These are phyloP conservation scores for Bujurquina vittata DNA, from an alignment of 2,113 vertebrate species.

Conservation along the genomic window DNA sequence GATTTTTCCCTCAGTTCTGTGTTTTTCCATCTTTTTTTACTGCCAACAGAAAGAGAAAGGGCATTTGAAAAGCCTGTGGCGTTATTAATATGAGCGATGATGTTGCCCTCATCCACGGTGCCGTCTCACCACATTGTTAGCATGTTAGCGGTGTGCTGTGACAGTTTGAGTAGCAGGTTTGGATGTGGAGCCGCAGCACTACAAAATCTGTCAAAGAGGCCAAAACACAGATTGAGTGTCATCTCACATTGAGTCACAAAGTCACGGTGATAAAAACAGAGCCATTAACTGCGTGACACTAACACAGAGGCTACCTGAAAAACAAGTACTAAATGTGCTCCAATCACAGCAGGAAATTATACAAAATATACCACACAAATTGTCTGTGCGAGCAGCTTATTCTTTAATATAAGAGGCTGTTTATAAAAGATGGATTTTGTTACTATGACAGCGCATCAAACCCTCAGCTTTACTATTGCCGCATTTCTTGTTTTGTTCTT, in stretches of 20 bases:
- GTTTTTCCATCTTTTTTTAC: constrained; percentile 15
- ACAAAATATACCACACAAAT: background rate
- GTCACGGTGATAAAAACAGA: constrained; percentile 16
- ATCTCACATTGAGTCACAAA: constrained; percentile 38
- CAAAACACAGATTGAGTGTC: constrained; percentile 32
- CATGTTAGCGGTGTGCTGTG: constrained; percentile 61
- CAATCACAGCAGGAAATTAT: background rate
- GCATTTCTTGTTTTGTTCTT: background rate
- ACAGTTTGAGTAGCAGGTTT: constrained; percentile 71
- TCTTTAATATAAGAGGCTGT: too few relatives aligned
- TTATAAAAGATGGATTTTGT: too few relatives aligned
- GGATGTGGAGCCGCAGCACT: constrained; percentile 17
- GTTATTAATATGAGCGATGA: constrained; percentile 70
- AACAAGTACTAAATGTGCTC: background rate
- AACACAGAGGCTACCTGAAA: background rate
- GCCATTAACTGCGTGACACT: background rate
- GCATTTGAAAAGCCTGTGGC: constrained; percentile 22
- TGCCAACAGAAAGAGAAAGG: constrained; percentile 39
- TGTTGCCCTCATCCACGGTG: constrained; percentile 48
- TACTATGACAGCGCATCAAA: too few relatives aligned
- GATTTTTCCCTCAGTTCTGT: constrained; percentile 45
- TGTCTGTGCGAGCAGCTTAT: too few relatives aligned
- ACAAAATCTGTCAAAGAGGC: constrained; percentile 61
- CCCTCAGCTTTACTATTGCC: background rate
- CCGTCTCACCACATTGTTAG: constrained; percentile 53